Evolutionary conservation across 2,113 vertebrate species (phyloP).

Genomic region (Muscicapa adusta): DNA sequence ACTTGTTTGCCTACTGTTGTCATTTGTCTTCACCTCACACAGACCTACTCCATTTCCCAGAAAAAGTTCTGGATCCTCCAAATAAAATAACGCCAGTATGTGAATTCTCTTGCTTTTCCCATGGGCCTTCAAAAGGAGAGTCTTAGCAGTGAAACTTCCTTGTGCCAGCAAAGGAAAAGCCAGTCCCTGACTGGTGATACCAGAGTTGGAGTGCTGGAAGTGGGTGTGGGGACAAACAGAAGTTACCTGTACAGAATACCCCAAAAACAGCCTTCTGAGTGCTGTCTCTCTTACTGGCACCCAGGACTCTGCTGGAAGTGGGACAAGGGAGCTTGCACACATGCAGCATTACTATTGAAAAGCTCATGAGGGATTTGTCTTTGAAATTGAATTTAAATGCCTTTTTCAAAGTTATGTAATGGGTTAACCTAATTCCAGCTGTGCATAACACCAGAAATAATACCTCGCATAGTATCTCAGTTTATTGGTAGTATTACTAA

Average conservation of each 20-base stretch:
- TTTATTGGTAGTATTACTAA: not conserved
- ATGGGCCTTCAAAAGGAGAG: not conserved
- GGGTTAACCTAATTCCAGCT: not conserved
- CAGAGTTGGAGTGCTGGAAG: rapidly evolving
- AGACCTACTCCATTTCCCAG: not conserved
- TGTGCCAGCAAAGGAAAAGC: not conserved
- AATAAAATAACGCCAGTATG: not conserved
- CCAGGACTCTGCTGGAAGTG: not conserved
- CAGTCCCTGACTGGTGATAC: no score
- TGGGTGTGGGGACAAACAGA: not conserved
- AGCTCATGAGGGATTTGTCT: not conserved
- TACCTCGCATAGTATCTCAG: not conserved
- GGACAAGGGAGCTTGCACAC: not conserved
- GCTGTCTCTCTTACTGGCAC: not conserved
- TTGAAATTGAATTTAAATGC: not conserved
- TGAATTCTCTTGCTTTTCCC: not conserved
- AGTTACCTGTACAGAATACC: not conserved
- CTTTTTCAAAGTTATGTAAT: not conserved
- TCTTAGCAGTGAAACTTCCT: not conserved
- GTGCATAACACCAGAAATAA: not conserved
- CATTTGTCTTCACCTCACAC: not conserved
- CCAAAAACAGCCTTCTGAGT: not conserved
- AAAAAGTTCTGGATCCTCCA: not conserved
- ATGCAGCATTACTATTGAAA: not conserved
- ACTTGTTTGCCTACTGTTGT: not conserved